Evolutionary conservation across 2,797 vertebrate species (phyloP).

Genomic region (Trematocara caparti): DNA sequence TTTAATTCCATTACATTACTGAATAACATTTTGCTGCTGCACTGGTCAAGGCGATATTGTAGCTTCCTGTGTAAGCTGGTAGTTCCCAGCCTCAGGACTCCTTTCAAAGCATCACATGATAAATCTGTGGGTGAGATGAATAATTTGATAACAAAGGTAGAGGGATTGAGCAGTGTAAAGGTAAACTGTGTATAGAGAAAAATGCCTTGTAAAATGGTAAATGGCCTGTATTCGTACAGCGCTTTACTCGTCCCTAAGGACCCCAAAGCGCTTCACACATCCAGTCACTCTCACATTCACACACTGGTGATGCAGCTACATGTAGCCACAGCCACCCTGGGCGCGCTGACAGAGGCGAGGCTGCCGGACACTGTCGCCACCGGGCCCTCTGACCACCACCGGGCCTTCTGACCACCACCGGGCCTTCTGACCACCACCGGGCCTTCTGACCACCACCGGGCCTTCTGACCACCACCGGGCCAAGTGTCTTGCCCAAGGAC

Average conservation of each 20-base stretch:
- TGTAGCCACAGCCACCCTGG: neutral
- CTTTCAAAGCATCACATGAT: neutral
- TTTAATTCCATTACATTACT: neutral
- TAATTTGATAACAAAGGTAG: neutral
- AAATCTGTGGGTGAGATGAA: neutral
- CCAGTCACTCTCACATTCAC: accelerated
- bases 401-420: neutral
- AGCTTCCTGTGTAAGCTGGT: neutral
- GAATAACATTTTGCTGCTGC: neutral
- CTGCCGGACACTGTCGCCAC: neutral
- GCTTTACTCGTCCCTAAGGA: neutral
- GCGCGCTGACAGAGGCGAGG: neutral
- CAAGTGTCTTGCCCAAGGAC: neutral
- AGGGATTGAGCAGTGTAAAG: neutral
- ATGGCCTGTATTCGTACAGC: neutral
- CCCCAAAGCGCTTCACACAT: neutral
- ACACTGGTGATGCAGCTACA: neutral
- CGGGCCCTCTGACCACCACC: neutral
- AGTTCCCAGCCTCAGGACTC: neutral
- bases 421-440: neutral
- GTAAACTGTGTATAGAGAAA: neutral
- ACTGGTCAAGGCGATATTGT: neutral
- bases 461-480: neutral
- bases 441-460: neutral
- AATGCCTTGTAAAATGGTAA: neutral